These are phyloP conservation scores for Hydrolagus affinis DNA, from an alignment of 2,113 vertebrate genomes.

Conservation along the genomic window DNA sequence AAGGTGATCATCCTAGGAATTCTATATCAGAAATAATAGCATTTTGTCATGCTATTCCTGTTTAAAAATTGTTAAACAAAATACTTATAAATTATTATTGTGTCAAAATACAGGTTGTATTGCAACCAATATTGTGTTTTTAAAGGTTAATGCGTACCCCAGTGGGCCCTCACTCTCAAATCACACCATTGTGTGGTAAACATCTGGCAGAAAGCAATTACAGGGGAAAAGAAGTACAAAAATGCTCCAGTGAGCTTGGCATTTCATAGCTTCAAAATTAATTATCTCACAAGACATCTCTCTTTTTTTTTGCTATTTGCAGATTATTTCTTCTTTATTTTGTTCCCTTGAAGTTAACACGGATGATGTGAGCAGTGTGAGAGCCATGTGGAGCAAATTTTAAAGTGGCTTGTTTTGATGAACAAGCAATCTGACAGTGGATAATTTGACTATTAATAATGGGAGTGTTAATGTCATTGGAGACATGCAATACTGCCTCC, in stretches of 20 bases:
- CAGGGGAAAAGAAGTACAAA: conserved; percentile 40
- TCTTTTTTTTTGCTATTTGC: conserved; percentile 55
- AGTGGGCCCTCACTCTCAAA: conserved; percentile 39
- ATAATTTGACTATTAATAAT: conserved; percentile 69
- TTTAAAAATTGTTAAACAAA: neutral
- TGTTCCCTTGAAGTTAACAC: conserved; percentile 56
- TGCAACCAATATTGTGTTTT: conserved; percentile 18
- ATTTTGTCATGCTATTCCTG: neutral
- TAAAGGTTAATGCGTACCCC: conserved; percentile 28
- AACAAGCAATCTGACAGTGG: conserved; percentile 54
- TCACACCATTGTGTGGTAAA: conserved; percentile 42
- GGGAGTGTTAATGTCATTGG: conserved; percentile 55
- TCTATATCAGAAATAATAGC: neutral
- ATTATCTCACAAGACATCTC: conserved; percentile 48
- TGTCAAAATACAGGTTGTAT: conserved; percentile 18
- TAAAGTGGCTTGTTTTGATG: conserved; percentile 53
- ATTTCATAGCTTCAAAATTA: conserved; percentile 58
- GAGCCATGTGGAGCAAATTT: conserved; percentile 52
- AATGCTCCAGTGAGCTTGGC: conserved; percentile 47
- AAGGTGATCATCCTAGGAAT: neutral
- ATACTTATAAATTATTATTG: conserved; percentile 8
- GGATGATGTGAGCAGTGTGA: conserved; percentile 44
- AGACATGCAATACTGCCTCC: conserved; percentile 46
- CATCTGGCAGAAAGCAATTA: conserved; percentile 34
- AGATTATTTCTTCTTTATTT: conserved; percentile 42